Evolutionary conservation across 1,140 invertebrate species (phyloP).

Genomic region (Euglossa dilemma): DNA sequence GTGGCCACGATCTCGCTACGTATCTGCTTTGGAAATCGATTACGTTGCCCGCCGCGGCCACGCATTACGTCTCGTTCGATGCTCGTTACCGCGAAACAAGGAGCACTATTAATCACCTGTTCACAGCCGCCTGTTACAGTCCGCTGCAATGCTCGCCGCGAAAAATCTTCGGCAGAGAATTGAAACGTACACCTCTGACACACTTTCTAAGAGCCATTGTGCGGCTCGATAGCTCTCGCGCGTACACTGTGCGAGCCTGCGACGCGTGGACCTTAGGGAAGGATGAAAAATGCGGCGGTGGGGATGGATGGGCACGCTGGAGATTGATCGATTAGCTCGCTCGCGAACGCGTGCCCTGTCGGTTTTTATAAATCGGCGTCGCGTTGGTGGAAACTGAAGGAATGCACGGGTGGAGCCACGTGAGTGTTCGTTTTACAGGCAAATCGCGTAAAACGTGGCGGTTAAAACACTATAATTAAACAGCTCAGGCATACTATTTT

Average conservation of each 20-base stretch:
- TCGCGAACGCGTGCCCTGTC: background rate
- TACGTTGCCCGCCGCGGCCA: conserved; percentile 48
- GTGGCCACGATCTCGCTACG: conserved; percentile 21
- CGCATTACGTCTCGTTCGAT: conserved; percentile 57
- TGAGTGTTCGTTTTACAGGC: too few relatives aligned
- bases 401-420: too few relatives aligned
- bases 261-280: background rate
- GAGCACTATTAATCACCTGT: conserved; percentile 58
- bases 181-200: conserved; percentile 62
- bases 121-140: conserved; percentile 8
- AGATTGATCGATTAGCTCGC: conserved; percentile 13
- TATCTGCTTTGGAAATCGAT: conserved; percentile 62
- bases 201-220: conserved; percentile 53
- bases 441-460: too few relatives aligned
- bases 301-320: background rate
- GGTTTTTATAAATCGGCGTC: background rate
- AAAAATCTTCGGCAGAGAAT: conserved; percentile 56
- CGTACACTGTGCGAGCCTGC: background rate
- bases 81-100: conserved; percentile 58
- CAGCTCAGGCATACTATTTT: too few relatives aligned
- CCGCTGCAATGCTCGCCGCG: conserved; percentile 45
- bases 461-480: too few relatives aligned
- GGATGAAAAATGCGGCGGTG: background rate
- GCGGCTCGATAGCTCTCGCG: conserved; percentile 14
- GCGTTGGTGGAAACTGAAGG: too few relatives aligned